Base-by-base conservation (phyloP, 2,888 invertebrate genomes). In the Rotaria magnacalcarata region DNA sequence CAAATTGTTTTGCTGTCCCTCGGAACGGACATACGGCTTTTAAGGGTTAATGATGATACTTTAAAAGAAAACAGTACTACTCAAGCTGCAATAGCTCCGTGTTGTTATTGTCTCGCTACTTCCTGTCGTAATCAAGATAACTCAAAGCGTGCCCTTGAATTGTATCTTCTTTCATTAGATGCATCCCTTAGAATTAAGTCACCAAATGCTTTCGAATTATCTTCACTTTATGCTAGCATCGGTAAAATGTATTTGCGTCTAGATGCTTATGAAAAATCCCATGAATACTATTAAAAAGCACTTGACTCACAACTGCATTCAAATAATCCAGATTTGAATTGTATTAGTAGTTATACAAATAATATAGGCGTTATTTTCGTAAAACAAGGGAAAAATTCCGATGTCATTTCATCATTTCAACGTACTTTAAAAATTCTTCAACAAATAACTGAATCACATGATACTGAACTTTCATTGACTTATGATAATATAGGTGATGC, bases 371-470 rank as follows among this genome's bases (percentile, higher is more conserved):
- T 60, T 60, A 8, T 60, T 60, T 60, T n/a, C 10, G n/a, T 27
- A 27, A 60, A 60, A 60, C 58, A 60, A 60, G 58, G 27, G n/a
- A n/a, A 27, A 27, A 14, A 27, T 60, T 8, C n/a, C 10, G 27
- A 60, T 4, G 58, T n/a, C 7, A 60, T 60, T 14, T 11, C 10
- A 60, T 60, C 58, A 60, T 60, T 60, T 60, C n/a, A 60, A 60
- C 58, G 58, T n/a, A 60, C 58, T n/a, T 27, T 60, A 27, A 60
- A 60, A 60, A 60, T 60, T 60, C 58, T 60, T 60, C 11, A 60
- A 14, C 58, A 60, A 60, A 27, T 60, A 4, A 10, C 58, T n/a
- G 58, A 60, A 11, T 0, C 27, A 60, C 58, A 60, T 60, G 58
- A 60, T 27, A 27, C 3, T 60, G 58, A 60, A 60, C 24, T 27